Evolutionary conservation across 2,113 vertebrate genomes (phyloP).

Genomic region (Gallinago media): DNA sequence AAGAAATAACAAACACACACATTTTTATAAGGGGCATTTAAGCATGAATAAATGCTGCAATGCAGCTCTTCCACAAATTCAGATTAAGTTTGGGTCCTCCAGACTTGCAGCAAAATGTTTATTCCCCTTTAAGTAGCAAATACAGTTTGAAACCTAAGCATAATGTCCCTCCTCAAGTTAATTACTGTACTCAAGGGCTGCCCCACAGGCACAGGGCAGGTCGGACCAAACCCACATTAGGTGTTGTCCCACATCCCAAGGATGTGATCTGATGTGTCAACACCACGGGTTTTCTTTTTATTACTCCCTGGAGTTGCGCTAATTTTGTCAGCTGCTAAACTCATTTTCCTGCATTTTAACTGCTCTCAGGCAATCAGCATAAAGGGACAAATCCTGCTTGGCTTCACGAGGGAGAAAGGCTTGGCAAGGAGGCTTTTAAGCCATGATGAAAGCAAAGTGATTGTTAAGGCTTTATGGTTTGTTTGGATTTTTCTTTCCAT

Average conservation of each 20-base stretch:
- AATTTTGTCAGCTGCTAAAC: constrained; percentile 64
- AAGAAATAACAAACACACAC: background rate
- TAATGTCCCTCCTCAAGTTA: background rate
- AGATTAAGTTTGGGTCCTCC: background rate
- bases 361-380: background rate
- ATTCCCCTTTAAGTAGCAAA: background rate
- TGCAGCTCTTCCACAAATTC: background rate
- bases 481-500: constrained; percentile 47
- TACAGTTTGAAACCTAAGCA: background rate
- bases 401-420: background rate
- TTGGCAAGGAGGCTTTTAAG: background rate
- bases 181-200: background rate
- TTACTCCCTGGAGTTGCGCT: constrained; percentile 55
- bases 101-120: background rate
- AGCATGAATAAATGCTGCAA: background rate
- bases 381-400: background rate
- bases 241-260: constrained; percentile 59
- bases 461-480: constrained; percentile 36
- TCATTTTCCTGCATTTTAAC: constrained; percentile 43
- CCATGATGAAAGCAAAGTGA: constrained; percentile 12
- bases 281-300: constrained; percentile 40
- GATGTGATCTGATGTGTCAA: constrained; percentile 57
- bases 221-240: constrained; percentile 34
- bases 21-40: background rate
- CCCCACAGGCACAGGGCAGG: background rate